These are phyloP conservation scores for Ganaspis sp. DNA, from an alignment of 1,140 invertebrate species.

Conservation along the genomic window DNA sequence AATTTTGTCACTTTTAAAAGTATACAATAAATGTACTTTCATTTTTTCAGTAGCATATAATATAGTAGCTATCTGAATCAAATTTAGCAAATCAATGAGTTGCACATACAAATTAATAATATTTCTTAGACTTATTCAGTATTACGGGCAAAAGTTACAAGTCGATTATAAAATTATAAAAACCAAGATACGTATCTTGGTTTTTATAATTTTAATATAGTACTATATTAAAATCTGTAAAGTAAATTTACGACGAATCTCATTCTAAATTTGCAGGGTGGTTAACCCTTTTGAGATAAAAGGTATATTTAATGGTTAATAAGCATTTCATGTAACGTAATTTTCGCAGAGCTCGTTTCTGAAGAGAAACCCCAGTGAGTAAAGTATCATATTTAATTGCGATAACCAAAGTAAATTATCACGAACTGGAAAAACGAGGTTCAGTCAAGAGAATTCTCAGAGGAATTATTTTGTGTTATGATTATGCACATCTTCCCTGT, in stretches of 20 bases:
- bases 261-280: neutral
- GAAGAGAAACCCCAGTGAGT: neutral
- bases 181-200: too few relatives aligned
- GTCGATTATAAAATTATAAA: too few relatives aligned
- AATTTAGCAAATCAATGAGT: too few relatives aligned
- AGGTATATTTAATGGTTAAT: constrained; percentile 7
- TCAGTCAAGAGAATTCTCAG: constrained; percentile 16
- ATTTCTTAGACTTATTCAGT: too few relatives aligned
- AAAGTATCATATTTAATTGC: constrained; percentile 7
- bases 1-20: neutral
- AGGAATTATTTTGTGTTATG: constrained; percentile 16
- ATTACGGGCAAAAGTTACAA: too few relatives aligned
- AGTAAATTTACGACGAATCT: neutral
- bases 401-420: constrained; percentile 23
- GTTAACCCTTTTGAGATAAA: constrained; percentile 5
- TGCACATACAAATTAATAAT: too few relatives aligned
- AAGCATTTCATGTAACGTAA: constrained; percentile 13
- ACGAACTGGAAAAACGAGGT: constrained; percentile 7
- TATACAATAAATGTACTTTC: too few relatives aligned
- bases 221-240: neutral
- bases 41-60: too few relatives aligned
- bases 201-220: too few relatives aligned
- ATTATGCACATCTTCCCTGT: constrained; percentile 8
- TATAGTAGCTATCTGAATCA: too few relatives aligned
- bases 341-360: constrained; percentile 11